Evolutionary conservation across 2,113 vertebrate genomes (phyloP).

Genomic region (Eulemur rufifrons): DNA sequence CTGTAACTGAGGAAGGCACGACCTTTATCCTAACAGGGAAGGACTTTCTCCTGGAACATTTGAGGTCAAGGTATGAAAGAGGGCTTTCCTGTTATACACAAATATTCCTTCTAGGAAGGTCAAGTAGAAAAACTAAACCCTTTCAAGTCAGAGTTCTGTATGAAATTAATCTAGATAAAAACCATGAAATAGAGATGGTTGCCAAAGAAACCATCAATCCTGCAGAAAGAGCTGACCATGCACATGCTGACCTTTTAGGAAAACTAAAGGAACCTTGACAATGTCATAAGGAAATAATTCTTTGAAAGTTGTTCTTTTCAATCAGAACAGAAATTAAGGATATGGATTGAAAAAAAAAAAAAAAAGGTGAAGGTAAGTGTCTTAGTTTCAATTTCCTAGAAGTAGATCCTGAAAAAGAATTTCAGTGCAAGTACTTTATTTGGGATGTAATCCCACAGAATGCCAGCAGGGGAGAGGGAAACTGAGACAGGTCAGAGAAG

Average conservation of each 20-base stretch:
- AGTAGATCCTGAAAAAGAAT: background rate
- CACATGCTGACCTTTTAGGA: background rate
- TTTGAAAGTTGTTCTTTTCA: background rate
- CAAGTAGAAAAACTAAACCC: background rate
- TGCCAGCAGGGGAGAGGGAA: no score
- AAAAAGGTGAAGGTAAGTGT: background rate
- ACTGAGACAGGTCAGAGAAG: background rate
- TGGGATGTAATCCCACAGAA: background rate
- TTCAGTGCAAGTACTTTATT: background rate
- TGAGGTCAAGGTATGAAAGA: background rate
- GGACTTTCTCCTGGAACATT: background rate
- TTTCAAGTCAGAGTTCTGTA: background rate
- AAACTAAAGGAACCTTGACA: background rate
- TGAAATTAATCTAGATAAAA: background rate
- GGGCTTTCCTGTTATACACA: background rate
- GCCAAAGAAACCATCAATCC: background rate
- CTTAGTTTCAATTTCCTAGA: background rate
- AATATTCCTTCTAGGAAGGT: background rate
- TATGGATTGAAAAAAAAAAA: background rate
- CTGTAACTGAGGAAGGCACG: conserved; percentile 31
- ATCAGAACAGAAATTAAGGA: background rate
- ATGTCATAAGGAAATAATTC: background rate
- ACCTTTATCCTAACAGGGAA: conserved; percentile 45
- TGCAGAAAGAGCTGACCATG: background rate
- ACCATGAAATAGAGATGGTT: background rate